Conservation (phyloP, 2,888 invertebrate genomes). For the Leptopilina drosophilae region DNA sequence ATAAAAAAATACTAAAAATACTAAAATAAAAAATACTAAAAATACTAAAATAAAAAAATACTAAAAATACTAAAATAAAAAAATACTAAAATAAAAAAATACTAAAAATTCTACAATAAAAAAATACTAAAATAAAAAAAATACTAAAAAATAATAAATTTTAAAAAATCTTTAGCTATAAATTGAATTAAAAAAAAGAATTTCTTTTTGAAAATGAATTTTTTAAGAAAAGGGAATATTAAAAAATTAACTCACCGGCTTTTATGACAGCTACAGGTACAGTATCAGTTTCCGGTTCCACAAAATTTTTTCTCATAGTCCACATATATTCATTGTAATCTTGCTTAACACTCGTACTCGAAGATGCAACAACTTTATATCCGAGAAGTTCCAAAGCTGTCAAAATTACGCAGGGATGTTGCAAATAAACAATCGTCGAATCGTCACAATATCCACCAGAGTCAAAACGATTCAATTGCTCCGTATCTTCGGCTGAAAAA, state of each 20-base stretch:
- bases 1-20: too few species aligned
- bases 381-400: slow-evolving; percentile 92
- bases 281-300: slow-evolving; percentile 86
- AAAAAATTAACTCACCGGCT: slow-evolving; percentile 63
- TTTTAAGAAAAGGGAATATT: background rate
- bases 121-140: too few species aligned
- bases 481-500: slow-evolving; percentile 85
- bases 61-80: too few species aligned
- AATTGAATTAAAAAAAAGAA: too few species aligned
- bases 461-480: slow-evolving; percentile 89
- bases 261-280: slow-evolving; percentile 65
- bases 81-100: too few species aligned
- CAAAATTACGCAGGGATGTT: slow-evolving; percentile 92
- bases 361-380: slow-evolving; percentile 92
- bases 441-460: slow-evolving; percentile 91
- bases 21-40: too few species aligned
- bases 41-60: too few species aligned
- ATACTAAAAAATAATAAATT: too few species aligned
- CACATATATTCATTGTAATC: slow-evolving; percentile 95
- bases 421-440: slow-evolving; percentile 90
- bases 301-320: slow-evolving; percentile 94
- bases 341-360: slow-evolving; percentile 90
- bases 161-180: too few species aligned
- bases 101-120: too few species aligned
- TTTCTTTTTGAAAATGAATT: too few species aligned